Conservation (phyloP, 2,113 vertebrate genomes). For the Onychostruthus taczanowskii region DNA sequence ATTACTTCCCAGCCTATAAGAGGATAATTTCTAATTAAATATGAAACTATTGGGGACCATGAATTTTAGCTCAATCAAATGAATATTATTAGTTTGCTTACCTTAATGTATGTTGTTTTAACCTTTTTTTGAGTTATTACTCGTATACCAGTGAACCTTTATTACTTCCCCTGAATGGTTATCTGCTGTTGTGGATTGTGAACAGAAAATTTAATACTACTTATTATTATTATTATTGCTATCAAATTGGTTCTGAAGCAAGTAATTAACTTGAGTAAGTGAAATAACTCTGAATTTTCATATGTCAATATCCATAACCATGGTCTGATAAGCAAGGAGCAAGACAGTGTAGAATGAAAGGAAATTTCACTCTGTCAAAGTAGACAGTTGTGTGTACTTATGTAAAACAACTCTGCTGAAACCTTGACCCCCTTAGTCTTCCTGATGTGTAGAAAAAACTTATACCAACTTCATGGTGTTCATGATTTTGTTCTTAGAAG, state of each 20-base stretch:
- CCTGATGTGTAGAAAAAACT: neutral
- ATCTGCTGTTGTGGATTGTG: neutral
- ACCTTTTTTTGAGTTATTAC: neutral
- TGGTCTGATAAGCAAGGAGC: neutral
- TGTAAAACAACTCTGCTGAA: neutral
- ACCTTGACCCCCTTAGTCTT: neutral
- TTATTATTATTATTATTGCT: neutral
- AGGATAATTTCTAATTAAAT: neutral
- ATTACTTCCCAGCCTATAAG: neutral
- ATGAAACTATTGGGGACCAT: neutral
- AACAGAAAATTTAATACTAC: neutral
- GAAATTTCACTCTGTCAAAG: neutral
- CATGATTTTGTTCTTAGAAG: neutral
- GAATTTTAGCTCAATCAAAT: neutral
- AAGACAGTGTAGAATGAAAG: neutral
- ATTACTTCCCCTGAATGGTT: neutral
- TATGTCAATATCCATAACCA: neutral
- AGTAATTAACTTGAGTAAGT: neutral
- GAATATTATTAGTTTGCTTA: neutral
- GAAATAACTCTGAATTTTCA: neutral
- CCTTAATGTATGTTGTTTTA: neutral
- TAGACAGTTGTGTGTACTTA: neutral
- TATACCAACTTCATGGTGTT: neutral
- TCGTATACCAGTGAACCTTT: neutral
- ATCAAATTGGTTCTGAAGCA: neutral